Percentiles rank a stretch among this genome's conserved stretches.
phyloP scores from a whole-genome alignment of 2,888 invertebrate genomes.

The Drosophila ezoana region DNA sequence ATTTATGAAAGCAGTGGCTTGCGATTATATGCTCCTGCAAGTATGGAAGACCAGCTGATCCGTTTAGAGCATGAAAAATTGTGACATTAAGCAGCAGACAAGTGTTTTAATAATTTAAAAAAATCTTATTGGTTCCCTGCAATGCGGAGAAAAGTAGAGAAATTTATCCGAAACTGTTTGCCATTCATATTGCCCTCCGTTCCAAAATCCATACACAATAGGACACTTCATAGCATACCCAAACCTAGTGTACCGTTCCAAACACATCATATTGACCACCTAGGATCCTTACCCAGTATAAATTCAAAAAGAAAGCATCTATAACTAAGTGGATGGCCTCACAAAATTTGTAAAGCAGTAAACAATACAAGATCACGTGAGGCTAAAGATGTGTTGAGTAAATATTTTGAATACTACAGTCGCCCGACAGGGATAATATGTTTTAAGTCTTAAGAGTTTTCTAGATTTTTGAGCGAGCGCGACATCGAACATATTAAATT shows the following conservation, averaged over 20 bases:
- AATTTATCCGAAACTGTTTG: background rate
- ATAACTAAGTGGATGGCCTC: background rate
- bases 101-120: background rate
- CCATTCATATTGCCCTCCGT: background rate
- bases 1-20: background rate
- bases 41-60: background rate
- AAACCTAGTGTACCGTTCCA: background rate
- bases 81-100: background rate
- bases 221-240: background rate
- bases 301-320: background rate
- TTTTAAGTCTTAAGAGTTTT: too few relatives aligned
- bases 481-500: too few relatives aligned
- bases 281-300: background rate
- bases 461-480: background rate
- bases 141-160: background rate
- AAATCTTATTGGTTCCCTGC: background rate
- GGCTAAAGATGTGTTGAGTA: background rate
- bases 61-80: background rate
- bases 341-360: background rate
- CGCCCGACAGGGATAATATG: too few relatives aligned
- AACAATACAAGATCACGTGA: background rate
- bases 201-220: too few relatives aligned
- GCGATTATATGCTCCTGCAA: background rate
- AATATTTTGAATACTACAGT: conserved; percentile 2
- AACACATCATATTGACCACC: background rate